A percentile compares a stretch with the other conserved stretches of the same genome.
Conservation (phyloP, 92 coral and sea anemone species). For the Phymanthus crucifer region DNA sequence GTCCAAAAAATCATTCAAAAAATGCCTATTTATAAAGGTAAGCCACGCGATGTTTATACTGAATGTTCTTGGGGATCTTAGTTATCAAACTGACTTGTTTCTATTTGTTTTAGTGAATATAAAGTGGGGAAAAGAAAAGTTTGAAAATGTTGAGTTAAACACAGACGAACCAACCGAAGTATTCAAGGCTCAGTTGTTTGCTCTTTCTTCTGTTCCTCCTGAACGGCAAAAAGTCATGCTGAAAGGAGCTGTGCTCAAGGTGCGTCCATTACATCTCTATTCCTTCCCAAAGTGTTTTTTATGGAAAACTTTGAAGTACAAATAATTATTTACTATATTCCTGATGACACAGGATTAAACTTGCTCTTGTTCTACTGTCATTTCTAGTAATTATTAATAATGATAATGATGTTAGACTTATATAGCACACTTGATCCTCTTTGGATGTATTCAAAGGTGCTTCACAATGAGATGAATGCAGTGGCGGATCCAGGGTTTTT, state of each 20-base stretch:
- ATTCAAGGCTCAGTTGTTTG: conserved; percentile 92
- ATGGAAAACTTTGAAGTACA: neutral
- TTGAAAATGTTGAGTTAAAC: conserved; percentile 84
- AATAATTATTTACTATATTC: neutral
- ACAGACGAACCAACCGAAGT: conserved; percentile 91
- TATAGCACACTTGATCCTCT: too few relatives aligned
- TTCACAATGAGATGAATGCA: too few relatives aligned
- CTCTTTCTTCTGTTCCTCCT: conserved; percentile 93
- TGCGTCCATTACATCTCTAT: conserved; percentile 6
- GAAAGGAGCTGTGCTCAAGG: conserved; percentile 95
- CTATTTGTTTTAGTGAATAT: conserved; percentile 65
- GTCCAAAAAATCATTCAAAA: conserved; percentile 16
- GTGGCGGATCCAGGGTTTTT: too few relatives aligned
- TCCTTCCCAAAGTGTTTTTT: neutral
- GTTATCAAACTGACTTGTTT: neutral
- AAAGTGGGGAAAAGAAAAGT: conserved; percentile 96
- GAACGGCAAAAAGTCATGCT: conserved; percentile 97
- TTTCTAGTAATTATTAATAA: too few relatives aligned
- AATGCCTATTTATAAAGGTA: conserved; percentile 69
- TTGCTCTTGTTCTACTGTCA: too few relatives aligned
- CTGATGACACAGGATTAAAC: neutral
- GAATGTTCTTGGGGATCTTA: neutral
- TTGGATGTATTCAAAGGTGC: too few relatives aligned
- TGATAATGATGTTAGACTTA: too few relatives aligned
- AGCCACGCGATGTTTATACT: neutral